Evolutionary conservation across 37 sponge, comb jelly and placozoan genomes (phyloP).

Genomic region (Oopsacas minuta): DNA sequence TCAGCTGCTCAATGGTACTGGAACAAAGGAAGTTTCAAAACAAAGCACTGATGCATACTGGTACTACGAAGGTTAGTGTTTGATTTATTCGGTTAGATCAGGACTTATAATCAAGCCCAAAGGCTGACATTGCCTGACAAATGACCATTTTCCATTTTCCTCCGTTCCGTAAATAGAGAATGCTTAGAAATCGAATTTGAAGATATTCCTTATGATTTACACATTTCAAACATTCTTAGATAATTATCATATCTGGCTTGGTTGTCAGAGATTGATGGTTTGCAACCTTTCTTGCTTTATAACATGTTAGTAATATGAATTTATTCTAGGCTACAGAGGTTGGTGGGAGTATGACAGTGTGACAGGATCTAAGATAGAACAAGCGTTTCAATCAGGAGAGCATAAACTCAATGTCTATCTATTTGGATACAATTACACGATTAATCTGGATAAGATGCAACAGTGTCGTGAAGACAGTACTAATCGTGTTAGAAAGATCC

Average conservation of each 20-base stretch:
- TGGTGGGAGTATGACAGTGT: slow-evolving; percentile 7
- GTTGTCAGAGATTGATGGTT: no score
- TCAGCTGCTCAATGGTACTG: background rate
- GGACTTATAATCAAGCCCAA: no score
- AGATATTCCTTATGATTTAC: no score
- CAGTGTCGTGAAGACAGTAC: background rate
- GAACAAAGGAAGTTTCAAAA: background rate
- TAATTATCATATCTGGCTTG: no score
- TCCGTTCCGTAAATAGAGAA: no score
- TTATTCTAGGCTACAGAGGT: slow-evolving; percentile 14
- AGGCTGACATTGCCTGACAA: no score
- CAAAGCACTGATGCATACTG: background rate
- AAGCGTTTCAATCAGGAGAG: background rate
- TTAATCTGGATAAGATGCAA: background rate
- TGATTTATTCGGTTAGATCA: no score
- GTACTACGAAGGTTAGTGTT: slow-evolving; percentile 4
- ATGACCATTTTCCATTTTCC: no score
- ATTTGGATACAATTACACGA: background rate
- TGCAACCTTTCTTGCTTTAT: no score
- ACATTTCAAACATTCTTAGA: no score
- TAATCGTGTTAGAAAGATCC: background rate
- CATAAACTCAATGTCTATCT: background rate
- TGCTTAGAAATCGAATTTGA: no score
- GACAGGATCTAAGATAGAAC: background rate
- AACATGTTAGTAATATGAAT: no score